These are phyloP conservation scores for Oncorhynchus gorbuscha DNA, from an alignment of 2,113 vertebrate genomes.

Conservation along the genomic window DNA sequence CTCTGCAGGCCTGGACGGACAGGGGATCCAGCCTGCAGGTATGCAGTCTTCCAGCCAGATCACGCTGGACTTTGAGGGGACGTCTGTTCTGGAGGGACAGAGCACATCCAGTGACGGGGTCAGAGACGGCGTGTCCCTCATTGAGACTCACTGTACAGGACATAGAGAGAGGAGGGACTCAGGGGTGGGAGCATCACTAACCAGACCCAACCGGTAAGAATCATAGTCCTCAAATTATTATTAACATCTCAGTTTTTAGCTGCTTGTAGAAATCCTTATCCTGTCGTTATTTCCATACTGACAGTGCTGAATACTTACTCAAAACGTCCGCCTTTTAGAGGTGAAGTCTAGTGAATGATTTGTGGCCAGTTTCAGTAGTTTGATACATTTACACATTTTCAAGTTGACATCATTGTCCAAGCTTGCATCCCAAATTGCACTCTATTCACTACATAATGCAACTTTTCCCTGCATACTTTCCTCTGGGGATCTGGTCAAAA, in stretches of 20 bases:
- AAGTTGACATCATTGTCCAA: background rate
- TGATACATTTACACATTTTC: too few species aligned
- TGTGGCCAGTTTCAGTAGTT: too few species aligned
- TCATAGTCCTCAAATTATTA: background rate
- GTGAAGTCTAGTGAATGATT: too few species aligned
- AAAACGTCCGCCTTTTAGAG: background rate
- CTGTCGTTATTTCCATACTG: background rate
- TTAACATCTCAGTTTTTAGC: background rate
- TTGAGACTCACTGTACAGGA: slow-evolving; percentile 84
- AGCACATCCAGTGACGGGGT: slow-evolving; percentile 84
- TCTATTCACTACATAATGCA: too few species aligned
- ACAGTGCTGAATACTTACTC: too few species aligned
- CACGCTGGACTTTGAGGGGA: slow-evolving; percentile 89
- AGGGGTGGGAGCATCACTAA: slow-evolving; percentile 92
- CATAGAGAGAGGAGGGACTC: slow-evolving; percentile 92
- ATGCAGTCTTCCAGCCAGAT: slow-evolving; percentile 78
- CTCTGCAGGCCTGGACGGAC: slow-evolving; percentile 73
- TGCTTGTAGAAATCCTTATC: background rate
- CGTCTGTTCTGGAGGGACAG: slow-evolving; percentile 84
- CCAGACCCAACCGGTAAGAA: slow-evolving; percentile 89
- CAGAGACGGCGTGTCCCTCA: slow-evolving; percentile 85
- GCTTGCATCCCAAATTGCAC: too few species aligned
- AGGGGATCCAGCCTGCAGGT: slow-evolving; percentile 38
- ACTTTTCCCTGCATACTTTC: too few species aligned
- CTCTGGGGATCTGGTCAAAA: background rate